Base-by-base conservation (phyloP, 2,888 invertebrate species). In the Nomada fucata region DNA sequence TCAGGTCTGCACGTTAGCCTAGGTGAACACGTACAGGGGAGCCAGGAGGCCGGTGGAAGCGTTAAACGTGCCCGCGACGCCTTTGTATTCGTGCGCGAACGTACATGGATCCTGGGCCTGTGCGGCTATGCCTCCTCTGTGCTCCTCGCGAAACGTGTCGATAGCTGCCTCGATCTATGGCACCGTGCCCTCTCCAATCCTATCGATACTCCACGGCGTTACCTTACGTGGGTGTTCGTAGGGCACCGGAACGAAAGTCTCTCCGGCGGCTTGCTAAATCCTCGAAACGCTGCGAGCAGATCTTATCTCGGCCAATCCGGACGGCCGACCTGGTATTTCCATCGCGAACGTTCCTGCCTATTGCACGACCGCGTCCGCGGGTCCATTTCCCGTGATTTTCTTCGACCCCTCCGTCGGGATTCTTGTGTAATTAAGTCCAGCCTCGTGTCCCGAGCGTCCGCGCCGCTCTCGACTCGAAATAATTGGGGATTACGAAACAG, bases 211-310 rank as follows among this genome's bases (percentile, higher is more conserved):
- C 57, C 75, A 52, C 60, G 82, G 80, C 77, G 78, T 83, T 87
- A 72, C 68, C 79, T 89, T 82, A 89, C 84, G 88, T 88, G 88
- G 85, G 87, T 82, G 88, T 89, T 83, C 85, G 74, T 82, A 83
- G 86, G 83, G 86, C 87, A 89, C 88, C 90, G 91, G 89, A 91
- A 91, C 90, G 90, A 90, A 90, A 90, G 90, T 91, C 88, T 71
- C 50, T 74, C 88, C 88, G 84, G 77, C 80, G 71, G 86, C 88
- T 88, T 79, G 86, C 89, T 88, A 90, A 89, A 91, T 90, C 91
- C 89, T 90, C 90, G 89, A 91, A 91, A 90, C 87, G 88, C 88
- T 77, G 23, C 87, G 84, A 86, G 75, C 13, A 81, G 86, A 88
- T 89, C 81, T 83, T 85, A 88, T 88, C 86, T 86, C 83, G 60